Conservation (phyloP, 2,797 vertebrate genomes). For the Pristis pectinata region DNA sequence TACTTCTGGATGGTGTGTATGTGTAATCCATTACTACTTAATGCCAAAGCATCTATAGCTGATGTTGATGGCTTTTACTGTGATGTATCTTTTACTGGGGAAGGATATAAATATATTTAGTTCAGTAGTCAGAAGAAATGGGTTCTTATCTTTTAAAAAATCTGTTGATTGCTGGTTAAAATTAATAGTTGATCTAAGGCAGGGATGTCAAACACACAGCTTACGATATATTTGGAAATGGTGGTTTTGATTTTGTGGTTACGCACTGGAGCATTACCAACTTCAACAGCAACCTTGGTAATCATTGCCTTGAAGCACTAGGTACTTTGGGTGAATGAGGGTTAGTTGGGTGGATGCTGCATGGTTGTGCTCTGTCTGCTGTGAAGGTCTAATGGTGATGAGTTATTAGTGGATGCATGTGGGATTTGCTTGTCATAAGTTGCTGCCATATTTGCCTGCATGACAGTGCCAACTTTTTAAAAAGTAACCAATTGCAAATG, state of each 20-base stretch:
- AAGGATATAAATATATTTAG: not conserved
- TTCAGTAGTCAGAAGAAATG: not conserved
- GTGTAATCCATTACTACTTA: not conserved
- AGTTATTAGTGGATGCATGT: not conserved
- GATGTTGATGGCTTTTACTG: not conserved
- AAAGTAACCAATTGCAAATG: not conserved
- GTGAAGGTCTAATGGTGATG: not conserved
- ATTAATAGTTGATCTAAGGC: not conserved
- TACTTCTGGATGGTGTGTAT: not conserved
- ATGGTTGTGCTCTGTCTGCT: not conserved
- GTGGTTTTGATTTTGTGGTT: not conserved
- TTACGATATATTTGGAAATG: not conserved
- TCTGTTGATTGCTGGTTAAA: not conserved
- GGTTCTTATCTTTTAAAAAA: not conserved
- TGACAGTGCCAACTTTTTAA: not conserved
- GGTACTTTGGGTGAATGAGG: not conserved
- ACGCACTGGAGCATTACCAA: not conserved
- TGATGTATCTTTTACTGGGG: not conserved
- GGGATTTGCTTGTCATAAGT: not conserved
- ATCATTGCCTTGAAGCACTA: not conserved
- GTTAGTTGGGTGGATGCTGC: not conserved
- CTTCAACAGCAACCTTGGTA: not conserved
- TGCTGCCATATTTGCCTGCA: not conserved
- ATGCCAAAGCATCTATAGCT: not conserved
- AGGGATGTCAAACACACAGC: not conserved